A percentile compares a stretch with the other conserved stretches of the same genome.
Evolutionary conservation across 2,797 vertebrate species (phyloP).

Genomic region (Microtus californicus): DNA sequence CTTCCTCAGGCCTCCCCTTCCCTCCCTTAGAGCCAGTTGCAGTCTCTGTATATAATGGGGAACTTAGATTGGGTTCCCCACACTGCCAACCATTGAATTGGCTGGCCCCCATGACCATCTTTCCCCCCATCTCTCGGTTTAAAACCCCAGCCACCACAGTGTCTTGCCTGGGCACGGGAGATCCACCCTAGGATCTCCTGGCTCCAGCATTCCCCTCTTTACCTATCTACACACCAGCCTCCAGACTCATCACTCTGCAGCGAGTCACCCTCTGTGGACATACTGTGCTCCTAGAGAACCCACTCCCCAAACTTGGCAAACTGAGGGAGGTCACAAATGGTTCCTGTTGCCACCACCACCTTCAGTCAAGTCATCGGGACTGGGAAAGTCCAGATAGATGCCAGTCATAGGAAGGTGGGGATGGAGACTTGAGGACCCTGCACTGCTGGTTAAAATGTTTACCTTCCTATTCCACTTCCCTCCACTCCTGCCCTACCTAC

Average conservation of each 20-base stretch:
- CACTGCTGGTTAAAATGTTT: background rate
- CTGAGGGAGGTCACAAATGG: background rate
- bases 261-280: background rate
- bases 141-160: background rate
- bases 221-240: background rate
- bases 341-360: background rate
- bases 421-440: background rate
- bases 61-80: background rate
- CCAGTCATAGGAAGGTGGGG: background rate
- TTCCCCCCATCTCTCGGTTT: background rate
- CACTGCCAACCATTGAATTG: background rate
- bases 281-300: background rate
- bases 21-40: background rate
- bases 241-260: background rate
- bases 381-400: background rate
- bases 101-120: background rate
- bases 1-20: too few relatives aligned
- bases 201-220: background rate
- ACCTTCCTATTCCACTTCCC: background rate
- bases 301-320: background rate
- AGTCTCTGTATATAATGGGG: background rate
- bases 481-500: background rate
- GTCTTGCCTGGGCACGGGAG: background rate
- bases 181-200: background rate
- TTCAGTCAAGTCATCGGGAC: background rate